Base-by-base conservation (phyloP, 2,888 invertebrate species). In the Junonia oenone region DNA sequence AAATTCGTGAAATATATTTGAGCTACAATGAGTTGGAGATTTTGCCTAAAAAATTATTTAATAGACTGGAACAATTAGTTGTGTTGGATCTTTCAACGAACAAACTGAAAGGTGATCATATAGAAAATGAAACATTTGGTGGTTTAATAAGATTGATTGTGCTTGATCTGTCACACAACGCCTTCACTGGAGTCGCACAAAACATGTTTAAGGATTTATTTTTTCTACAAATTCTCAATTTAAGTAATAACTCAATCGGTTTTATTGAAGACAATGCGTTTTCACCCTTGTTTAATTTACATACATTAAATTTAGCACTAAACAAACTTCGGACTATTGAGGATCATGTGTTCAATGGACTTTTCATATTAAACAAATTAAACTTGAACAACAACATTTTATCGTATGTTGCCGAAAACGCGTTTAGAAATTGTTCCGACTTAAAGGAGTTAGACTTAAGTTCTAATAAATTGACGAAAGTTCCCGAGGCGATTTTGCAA, bases 371-470 rank as follows among this genome's bases (percentile, higher is more conserved):
- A 54, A 95, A 95, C 71, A 95, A 96, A 76, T 90, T 97, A 50
- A 96, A 95, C 58, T 89, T 97, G 61, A 96, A 96, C 75, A 96
- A 96, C 73, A 97, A 97, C 81, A 84, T 95, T 64, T 91, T 97
- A 58, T 93, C 94, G 62, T 94, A 92, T 71, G 92, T 97, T 56
- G 95, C 96, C 76, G 91, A 93, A 47, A 93, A 94, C 70, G 95
- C 96, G 49, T 97, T 97, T 77, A 94, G 93, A 78, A 97, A 97
- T 83, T 97, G 95, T 85, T 95, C 95, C 15, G 95, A 96, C 71
- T 86, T 97, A 45, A 96, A 97, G 84, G 97, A 97, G 77, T 90
- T 98, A 66, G 97, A 97, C 83, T 87, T 98, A 65, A 96, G 96
- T 83, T 95, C 96, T 40, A 98, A 98, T 87, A 94, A 95, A 70